Evolutionary conservation across 2,113 vertebrate species (phyloP), one percentile per base, ranked within the genome.

Genomic region (Meriones unguiculatus): DNA sequence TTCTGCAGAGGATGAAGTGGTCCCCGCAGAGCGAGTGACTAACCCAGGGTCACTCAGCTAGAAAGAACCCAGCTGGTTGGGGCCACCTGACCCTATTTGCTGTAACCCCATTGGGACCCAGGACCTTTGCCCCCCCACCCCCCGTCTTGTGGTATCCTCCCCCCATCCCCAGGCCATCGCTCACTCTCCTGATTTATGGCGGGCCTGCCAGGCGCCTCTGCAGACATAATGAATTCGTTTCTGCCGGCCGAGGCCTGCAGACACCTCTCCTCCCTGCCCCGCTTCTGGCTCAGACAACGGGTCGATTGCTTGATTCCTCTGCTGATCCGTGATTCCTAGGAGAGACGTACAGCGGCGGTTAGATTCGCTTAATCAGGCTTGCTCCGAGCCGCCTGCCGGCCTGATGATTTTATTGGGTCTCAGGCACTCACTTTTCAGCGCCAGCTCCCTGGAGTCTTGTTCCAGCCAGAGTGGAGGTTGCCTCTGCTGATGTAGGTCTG

Each of bases 361-460:
- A 97, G 97, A 87, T 93, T 13, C 54, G 18, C 96, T 97, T 98
- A 93, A 98, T 98, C 97, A 97, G 97, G 95, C 97, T 98, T 70
- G 94, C 93, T 97, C 24, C 1, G 67, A 93, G 93, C 64, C 11
- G 28, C 95, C 59, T 20, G 72, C 72, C 86, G 59, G 25, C 82
- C 87, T 11, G 91, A 87, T 77, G 18, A 59, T 97, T 97, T 98
- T 88, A 96, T 93, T 67, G 96, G 95, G 89, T 87, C 2, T 1
- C 52, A 41, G 81, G 81, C 50, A 67, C 88, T 57, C 76, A 20
- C 82, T 93, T 97, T 96, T 96, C 96, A 93, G 93, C 0, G 80
- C 86, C 50, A 72, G 86, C 25, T 76, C 52, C 94, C 87, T 0
- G 35, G 25, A 62, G 50, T 57, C 95, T 89, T 57, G 52, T 54